Base-by-base conservation (phyloP, 2,888 invertebrate genomes). In the Brassicogethes aeneus region DNA sequence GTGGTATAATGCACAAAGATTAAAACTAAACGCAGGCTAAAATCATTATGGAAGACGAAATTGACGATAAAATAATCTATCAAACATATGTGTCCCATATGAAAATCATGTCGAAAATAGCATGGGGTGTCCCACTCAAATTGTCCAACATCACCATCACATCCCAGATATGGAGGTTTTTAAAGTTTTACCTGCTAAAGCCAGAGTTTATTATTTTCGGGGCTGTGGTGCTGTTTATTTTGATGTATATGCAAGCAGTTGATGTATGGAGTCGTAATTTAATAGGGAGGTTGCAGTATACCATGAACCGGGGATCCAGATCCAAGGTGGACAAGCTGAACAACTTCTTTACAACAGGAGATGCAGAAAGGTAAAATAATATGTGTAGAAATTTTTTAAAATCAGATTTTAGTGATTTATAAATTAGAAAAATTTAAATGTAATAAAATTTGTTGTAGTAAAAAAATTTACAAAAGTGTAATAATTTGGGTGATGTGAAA, bases 31-130 rank as follows among this genome's bases (percentile, higher is more conserved):
- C 5, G 5, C 23, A 10, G 10, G 5, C 23, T 5, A 33, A 33
- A 33, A n/a, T 12, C 32, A 30, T 40, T 63, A 91, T 91, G 91
- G 91, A 91, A 78, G 90, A 91, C 82, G 89, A 89, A 73, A 73
- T 90, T 61, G 90, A 91, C 72, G 89, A 90, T 61, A 82, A 80
- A 75, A 82, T 90, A 59, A 74, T 90, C 59, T 86, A 88, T 69
- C 89, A 90, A 76, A 86, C 89, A 17, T 87, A 87, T 69, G 70
- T 86, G 52, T 86, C 88, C 52, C 86, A 89, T 67, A 80, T 86
- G 79, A 89, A 87, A 76, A 75, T 89, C 52, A 71, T 89, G 63
- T 88, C 89, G 38, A 82, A 85, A 66, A 75, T 83, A 62, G 79
- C 84, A 51, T 80, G 87, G 70, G 84, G 84, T 67, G 73, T 85